These are phyloP conservation scores for Cladopsammia gracilis DNA, from an alignment of 64 coral and sea anemone genomes.

Conservation along the genomic window DNA sequence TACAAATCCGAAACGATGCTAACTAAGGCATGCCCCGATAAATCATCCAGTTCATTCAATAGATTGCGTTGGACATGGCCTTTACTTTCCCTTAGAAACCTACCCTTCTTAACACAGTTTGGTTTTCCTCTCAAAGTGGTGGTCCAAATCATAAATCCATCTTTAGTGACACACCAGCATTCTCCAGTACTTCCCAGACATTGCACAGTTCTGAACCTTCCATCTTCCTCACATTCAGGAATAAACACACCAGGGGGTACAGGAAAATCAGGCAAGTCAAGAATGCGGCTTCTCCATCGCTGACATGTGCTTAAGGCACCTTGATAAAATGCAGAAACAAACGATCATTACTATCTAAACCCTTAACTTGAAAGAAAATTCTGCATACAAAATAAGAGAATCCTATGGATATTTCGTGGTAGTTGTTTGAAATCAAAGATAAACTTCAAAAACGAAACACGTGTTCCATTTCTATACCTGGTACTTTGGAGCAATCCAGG, in stretches of 20 bases:
- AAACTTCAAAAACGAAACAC: background rate
- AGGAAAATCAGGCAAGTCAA: constrained; percentile 53
- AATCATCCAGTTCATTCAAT: no score
- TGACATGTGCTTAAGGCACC: constrained; percentile 6
- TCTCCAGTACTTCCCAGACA: constrained; percentile 51
- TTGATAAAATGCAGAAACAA: background rate
- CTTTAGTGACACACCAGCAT: constrained; percentile 87
- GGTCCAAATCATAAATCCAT: constrained; percentile 76
- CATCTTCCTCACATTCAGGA: constrained; percentile 75
- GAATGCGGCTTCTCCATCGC: constrained; percentile 50
- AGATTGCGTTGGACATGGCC: no score
- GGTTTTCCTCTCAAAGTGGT: constrained; percentile 70
- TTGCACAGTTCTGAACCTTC: constrained; percentile 70
- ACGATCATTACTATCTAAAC: no score
- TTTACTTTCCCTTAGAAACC: background rate
- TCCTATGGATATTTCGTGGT: no score
- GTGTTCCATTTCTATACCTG: background rate
- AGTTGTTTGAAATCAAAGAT: no score
- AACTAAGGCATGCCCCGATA: no score
- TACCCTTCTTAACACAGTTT: constrained; percentile 70
- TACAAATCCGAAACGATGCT: no score
- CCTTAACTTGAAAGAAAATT: no score
- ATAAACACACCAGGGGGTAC: constrained; percentile 58
- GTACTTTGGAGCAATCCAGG: constrained; percentile 15
- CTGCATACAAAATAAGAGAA: no score